Conservation (phyloP, 2,113 vertebrate species). For the Capreolus pygargus region DNA sequence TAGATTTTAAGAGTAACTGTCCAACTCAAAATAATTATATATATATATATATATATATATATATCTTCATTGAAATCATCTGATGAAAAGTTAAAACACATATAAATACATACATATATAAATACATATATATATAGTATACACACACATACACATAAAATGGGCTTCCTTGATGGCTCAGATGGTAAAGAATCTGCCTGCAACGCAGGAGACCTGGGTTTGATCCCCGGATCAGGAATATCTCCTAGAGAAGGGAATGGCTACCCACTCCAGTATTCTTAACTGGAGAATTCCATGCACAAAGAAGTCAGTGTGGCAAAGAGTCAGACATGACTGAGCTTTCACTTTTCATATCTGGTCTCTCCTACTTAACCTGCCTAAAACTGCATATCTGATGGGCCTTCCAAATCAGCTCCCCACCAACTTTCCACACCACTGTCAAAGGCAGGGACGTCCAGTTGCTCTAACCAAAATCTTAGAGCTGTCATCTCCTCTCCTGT, state of each 20-base stretch:
- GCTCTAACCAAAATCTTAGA: not conserved
- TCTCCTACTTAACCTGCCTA: not conserved
- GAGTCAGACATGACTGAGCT: not conserved
- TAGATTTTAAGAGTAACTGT: not conserved
- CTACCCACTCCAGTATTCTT: not conserved
- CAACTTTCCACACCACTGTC: not conserved
- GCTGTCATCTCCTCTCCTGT: not conserved
- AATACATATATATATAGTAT: no score
- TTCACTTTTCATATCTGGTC: not conserved
- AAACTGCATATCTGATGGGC: not conserved
- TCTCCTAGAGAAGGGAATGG: not conserved
- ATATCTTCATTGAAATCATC: not conserved
- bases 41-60: no score
- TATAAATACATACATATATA: not conserved
- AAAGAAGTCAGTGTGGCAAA: not conserved
- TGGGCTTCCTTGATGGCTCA: not conserved
- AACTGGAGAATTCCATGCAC: not conserved
- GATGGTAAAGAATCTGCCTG: not conserved
- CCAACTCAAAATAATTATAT: not conserved
- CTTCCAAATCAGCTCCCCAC: not conserved
- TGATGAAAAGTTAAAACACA: constrained; percentile 9
- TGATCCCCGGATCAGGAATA: not conserved
- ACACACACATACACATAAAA: not conserved
- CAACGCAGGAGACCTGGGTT: not conserved
- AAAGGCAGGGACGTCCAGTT: not conserved